Evolutionary conservation across 2,113 vertebrate species (phyloP).

Genomic region (Lates calcarifer): DNA sequence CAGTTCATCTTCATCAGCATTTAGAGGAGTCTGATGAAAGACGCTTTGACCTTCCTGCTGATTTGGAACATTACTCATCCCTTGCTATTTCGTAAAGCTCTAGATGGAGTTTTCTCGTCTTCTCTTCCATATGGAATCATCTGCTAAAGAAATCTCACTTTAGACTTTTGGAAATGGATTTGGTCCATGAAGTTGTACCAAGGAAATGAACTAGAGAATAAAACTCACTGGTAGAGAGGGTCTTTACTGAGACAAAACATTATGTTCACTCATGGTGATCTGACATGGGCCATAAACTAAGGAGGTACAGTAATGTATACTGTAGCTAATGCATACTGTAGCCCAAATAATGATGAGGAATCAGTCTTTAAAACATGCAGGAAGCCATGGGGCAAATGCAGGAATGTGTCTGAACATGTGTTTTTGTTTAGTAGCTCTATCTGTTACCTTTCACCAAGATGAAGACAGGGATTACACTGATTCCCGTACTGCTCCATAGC

Average conservation of each 20-base stretch:
- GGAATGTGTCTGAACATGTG: conserved; percentile 55
- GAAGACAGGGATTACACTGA: conserved; percentile 20
- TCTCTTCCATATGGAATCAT: conserved; percentile 32
- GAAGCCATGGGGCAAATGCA: conserved; percentile 15
- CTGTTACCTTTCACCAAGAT: conserved; percentile 32
- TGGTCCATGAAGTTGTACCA: conserved; percentile 19
- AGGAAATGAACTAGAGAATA: background rate
- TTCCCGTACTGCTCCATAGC: conserved; percentile 5
- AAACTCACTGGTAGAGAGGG: conserved; percentile 6
- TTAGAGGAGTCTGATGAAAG: conserved; percentile 62
- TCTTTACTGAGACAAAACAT: conserved; percentile 9
- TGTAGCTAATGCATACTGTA: conserved; percentile 4
- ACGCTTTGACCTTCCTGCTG: conserved; percentile 60
- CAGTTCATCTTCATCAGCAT: conserved; percentile 61
- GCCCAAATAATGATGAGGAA: conserved; percentile 12
- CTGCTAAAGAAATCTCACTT: conserved; percentile 57
- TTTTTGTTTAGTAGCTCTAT: conserved; percentile 59
- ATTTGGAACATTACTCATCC: conserved; percentile 70
- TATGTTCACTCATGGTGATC: conserved; percentile 7
- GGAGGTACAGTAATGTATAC: background rate
- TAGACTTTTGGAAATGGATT: conserved; percentile 29
- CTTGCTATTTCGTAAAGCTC: conserved; percentile 38
- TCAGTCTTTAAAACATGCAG: conserved; percentile 25
- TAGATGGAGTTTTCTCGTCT: conserved; percentile 41
- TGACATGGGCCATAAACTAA: conserved; percentile 20